Evolutionary conservation across 1,140 invertebrate genomes (phyloP).

Genomic region (Ceratina australensis): DNA sequence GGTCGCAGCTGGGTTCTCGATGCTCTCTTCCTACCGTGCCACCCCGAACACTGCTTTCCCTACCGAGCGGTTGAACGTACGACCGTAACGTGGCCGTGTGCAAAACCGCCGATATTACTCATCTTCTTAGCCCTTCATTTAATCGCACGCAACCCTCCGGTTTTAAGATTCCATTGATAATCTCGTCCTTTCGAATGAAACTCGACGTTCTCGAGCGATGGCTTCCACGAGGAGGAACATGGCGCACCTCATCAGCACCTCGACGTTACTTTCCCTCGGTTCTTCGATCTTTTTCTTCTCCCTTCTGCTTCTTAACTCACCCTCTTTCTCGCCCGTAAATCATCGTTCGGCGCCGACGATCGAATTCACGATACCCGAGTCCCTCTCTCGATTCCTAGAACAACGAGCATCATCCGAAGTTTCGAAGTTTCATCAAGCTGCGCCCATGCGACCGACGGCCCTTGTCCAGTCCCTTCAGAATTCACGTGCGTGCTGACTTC

Average conservation of each 20-base stretch:
- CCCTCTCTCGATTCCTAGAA: slow-evolving; percentile 62
- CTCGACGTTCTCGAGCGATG: neutral
- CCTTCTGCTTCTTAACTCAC: neutral
- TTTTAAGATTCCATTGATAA: neutral
- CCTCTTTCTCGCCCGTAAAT: slow-evolving; percentile 46
- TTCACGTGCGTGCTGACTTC: slow-evolving; percentile 38
- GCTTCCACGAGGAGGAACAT: slow-evolving; percentile 43
- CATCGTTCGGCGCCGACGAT: slow-evolving; percentile 64
- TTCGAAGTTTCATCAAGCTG: slow-evolving; percentile 45
- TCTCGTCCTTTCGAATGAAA: too few relatives aligned
- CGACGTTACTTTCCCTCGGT: slow-evolving; percentile 20
- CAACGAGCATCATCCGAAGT: slow-evolving; percentile 46
- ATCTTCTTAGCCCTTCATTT: slow-evolving; percentile 51
- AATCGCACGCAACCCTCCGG: slow-evolving; percentile 14
- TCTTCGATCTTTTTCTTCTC: slow-evolving; percentile 7
- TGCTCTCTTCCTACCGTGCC: slow-evolving; percentile 47
- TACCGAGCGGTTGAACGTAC: neutral
- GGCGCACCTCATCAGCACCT: neutral
- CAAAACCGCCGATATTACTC: slow-evolving; percentile 36
- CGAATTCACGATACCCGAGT: slow-evolving; percentile 64
- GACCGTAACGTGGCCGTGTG: too few relatives aligned
- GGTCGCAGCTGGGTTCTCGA: slow-evolving; percentile 31
- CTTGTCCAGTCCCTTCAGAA: slow-evolving; percentile 8
- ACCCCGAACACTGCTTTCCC: slow-evolving; percentile 38
- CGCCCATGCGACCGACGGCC: slow-evolving; percentile 32